Conservation (phyloP, 2,113 vertebrate genomes). For the Cyprinodon brontotheroides region DNA sequence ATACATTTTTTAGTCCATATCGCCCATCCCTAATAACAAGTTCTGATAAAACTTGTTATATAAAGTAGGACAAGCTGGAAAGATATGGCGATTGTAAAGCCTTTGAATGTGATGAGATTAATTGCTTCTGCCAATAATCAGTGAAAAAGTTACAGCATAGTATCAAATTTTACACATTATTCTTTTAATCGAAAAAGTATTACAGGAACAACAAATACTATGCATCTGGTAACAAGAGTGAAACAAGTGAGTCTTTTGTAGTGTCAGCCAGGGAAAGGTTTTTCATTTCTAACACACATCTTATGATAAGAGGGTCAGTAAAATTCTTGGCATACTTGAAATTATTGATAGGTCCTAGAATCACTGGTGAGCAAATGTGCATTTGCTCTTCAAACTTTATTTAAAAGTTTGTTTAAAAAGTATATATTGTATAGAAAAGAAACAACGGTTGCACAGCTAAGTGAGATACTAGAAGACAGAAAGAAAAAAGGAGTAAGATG, state of each 20-base stretch:
- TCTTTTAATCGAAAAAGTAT: neutral
- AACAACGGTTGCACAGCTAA: slow-evolving; percentile 2
- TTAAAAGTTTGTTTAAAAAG: too few relatives aligned
- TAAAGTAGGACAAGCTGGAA: neutral
- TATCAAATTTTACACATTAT: neutral
- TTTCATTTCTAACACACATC: neutral
- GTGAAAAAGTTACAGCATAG: neutral
- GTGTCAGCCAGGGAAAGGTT: neutral
- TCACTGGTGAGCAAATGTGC: neutral
- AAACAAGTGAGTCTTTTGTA: neutral
- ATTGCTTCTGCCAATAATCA: neutral
- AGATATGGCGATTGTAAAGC: neutral
- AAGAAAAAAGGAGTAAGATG: slow-evolving; percentile 4
- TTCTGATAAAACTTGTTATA: neutral
- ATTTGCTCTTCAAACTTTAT: neutral
- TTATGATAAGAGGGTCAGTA: neutral
- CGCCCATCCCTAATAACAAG: neutral
- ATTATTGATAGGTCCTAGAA: neutral
- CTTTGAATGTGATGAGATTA: neutral
- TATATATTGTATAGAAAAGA: neutral
- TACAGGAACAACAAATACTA: neutral
- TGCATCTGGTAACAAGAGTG: neutral
- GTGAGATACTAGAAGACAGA: slow-evolving; percentile 11
- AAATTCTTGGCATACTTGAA: neutral
- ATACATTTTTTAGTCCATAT: too few relatives aligned